Base-by-base conservation (phyloP, 2,113 vertebrate species). In the Oryzias celebensis region DNA sequence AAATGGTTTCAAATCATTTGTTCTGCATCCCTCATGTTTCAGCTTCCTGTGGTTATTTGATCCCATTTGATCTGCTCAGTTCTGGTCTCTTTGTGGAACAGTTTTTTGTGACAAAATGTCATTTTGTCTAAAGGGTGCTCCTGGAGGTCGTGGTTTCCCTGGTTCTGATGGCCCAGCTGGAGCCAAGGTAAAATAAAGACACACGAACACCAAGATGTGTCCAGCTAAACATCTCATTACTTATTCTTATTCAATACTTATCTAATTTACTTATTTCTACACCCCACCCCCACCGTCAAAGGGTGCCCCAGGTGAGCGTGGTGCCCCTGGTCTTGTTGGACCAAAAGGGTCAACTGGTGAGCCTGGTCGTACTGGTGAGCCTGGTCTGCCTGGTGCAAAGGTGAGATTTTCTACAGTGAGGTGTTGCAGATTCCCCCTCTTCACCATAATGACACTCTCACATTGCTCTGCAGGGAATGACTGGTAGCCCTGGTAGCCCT, bases 401-500 rank as follows among this genome's bases (percentile, higher is more conserved):
- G 97, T 98, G 82, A 93, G 91, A 50, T 22, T 52, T 1, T 16
- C 7, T 23, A 1, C 18, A 55, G 14, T 48, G 2, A 10, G 2
- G 20, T 6, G 16, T 52, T 58, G 3, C 18, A 26, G 69, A 14
- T 15, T 42, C 20, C 7, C 60, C 22, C 20, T 44, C 26, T 43
- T 60, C n/a, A 12, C 24, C 22, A 28, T 13, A 50, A 5, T 18
- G 16, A 7, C 26, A 4, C 8, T 81, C 54, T 43, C 49, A 20
- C 80, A 53, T n/a, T 77, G 52, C 23, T 20, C 49, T 69, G 1
- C 71, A 98, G 96, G 97, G 97, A 93, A 94, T 99, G 90, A 99
- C 96, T 89, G 97, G 97, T 69, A 98, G 97, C 85, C 97, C 97
- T 48, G 97, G 97, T 0, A 97, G 94, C 88, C 97, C 97, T 15